Conservation (phyloP, 2,113 vertebrate species). For the Poeciliopsis turrubarensis region DNA sequence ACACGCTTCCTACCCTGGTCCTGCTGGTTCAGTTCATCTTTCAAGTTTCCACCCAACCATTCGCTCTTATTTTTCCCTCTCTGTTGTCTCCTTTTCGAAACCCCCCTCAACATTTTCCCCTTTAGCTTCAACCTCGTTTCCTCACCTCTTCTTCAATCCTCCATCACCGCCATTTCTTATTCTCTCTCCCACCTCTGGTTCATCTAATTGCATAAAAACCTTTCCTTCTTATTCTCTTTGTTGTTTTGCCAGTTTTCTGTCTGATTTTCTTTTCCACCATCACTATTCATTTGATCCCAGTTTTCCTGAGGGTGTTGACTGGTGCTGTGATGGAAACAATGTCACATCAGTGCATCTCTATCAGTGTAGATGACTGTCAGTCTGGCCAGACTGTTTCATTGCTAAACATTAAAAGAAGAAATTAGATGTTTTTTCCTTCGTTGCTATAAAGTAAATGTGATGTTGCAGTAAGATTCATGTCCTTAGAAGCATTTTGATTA, state of each 20-base stretch:
- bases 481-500: too few relatives aligned
- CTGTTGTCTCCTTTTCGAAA: neutral
- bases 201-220: slow-evolving; percentile 38
- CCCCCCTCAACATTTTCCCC: slow-evolving; percentile 42
- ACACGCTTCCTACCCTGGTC: slow-evolving; percentile 41
- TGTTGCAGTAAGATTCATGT: too few relatives aligned
- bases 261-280: slow-evolving; percentile 20
- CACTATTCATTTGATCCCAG: slow-evolving; percentile 40
- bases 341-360: slow-evolving; percentile 54
- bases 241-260: neutral
- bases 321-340: slow-evolving; percentile 56
- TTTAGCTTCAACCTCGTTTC: slow-evolving; percentile 38
- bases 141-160: slow-evolving; percentile 25
- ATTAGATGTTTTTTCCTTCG: slow-evolving; percentile 25
- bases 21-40: slow-evolving; percentile 48
- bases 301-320: slow-evolving; percentile 53
- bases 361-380: slow-evolving; percentile 62
- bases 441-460: neutral
- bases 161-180: slow-evolving; percentile 2
- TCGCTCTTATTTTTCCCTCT: slow-evolving; percentile 5
- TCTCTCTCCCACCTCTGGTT: neutral
- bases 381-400: slow-evolving; percentile 35
- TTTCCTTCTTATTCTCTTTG: slow-evolving; percentile 6
- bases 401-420: slow-evolving; percentile 44
- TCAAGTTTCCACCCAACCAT: slow-evolving; percentile 54